Conservation (phyloP, 2,113 vertebrate genomes). For the Bagarius yarrelli region DNA sequence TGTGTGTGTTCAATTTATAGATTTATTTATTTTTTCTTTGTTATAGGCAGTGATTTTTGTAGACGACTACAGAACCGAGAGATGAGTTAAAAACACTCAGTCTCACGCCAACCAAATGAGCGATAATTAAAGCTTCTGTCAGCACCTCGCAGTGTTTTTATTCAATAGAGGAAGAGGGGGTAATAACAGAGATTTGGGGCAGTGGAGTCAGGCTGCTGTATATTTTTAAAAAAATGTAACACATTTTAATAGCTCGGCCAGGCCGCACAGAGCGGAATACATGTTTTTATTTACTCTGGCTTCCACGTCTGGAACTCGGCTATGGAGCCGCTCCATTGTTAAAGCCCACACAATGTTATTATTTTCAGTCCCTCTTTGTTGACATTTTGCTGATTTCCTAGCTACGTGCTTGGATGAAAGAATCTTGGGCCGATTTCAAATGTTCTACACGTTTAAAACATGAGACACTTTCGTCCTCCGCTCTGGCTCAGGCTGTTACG, state of each 20-base stretch:
- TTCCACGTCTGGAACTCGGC: constrained; percentile 51
- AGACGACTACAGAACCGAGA: background rate
- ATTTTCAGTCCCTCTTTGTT: constrained; percentile 55
- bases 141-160: background rate
- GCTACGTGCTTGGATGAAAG: constrained; percentile 58
- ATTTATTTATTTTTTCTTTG: no score
- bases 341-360: constrained; percentile 52
- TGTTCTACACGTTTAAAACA: background rate
- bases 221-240: background rate
- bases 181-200: background rate
- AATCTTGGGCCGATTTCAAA: constrained; percentile 40
- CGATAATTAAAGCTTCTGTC: background rate
- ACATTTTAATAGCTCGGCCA: background rate
- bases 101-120: background rate
- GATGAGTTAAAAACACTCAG: background rate
- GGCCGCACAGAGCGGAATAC: background rate
- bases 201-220: background rate
- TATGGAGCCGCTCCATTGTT: constrained; percentile 64
- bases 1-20: no score
- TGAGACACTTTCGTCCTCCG: background rate
- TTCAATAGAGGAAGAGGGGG: background rate
- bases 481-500: background rate
- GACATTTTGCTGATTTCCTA: constrained; percentile 65
- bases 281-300: constrained; percentile 45
- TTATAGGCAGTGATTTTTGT: no score